A percentile compares a stretch with the other conserved stretches of the same genome.
Conservation (phyloP, 2,113 vertebrate genomes). For the Vidua macroura region DNA sequence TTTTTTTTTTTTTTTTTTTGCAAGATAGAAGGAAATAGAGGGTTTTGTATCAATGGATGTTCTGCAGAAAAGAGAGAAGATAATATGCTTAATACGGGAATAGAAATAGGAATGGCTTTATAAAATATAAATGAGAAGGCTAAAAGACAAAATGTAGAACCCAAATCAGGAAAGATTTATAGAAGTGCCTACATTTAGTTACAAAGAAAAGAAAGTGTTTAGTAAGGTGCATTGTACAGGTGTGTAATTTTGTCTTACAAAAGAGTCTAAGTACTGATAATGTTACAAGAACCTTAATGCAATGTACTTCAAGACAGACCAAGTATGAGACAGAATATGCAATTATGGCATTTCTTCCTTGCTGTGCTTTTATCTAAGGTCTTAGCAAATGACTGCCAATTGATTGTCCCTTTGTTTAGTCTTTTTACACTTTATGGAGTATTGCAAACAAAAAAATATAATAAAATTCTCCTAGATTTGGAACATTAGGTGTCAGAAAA, state of each 20-base stretch:
- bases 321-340: background rate
- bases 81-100: background rate
- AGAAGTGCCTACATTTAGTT: background rate
- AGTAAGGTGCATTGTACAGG: background rate
- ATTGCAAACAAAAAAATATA: background rate
- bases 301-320: background rate
- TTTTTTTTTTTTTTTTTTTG: background rate
- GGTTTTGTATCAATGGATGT: background rate
- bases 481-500: background rate
- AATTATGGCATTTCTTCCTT: background rate
- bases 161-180: background rate
- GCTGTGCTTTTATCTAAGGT: background rate
- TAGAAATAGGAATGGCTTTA: background rate
- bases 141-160: background rate
- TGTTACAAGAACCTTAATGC: background rate
- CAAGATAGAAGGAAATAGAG: background rate
- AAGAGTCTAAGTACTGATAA: background rate
- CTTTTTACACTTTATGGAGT: background rate
- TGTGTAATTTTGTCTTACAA: background rate
- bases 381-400: background rate
- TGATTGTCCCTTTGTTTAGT: background rate
- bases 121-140: slow-evolving; percentile 7
- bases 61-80: background rate
- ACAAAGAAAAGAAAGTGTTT: background rate
- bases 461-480: slow-evolving; percentile 18